Percentiles rank a stretch among this genome's conserved stretches.
These are phyloP conservation scores for Ostrea edulis DNA, from an alignment of 1,140 invertebrate species.

Conservation along the genomic window DNA sequence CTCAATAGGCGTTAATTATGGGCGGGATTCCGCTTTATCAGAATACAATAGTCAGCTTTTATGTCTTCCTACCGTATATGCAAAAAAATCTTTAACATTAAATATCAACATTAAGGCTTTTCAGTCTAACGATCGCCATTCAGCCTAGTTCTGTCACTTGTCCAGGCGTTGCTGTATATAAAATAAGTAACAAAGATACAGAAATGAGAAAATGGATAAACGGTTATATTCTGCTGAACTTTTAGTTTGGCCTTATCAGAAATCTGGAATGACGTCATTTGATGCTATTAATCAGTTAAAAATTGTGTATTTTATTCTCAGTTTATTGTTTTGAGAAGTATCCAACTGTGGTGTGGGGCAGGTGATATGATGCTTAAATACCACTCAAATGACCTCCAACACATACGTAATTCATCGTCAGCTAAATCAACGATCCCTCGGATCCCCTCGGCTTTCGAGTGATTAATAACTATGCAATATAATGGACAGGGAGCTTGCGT, in stretches of 20 bases:
- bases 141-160: neutral
- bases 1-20: neutral
- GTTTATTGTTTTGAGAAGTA: slow-evolving; percentile 1
- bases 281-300: neutral
- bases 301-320: neutral
- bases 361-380: neutral
- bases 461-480: neutral
- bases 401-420: neutral
- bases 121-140: neutral
- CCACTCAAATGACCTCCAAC: neutral
- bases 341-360: neutral
- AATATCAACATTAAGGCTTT: neutral
- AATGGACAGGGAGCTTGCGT: neutral
- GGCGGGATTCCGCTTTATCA: neutral
- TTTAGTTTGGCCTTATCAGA: neutral
- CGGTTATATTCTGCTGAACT: neutral
- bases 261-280: slow-evolving; percentile 31
- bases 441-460: neutral
- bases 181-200: neutral
- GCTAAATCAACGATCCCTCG: neutral
- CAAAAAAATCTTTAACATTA: neutral
- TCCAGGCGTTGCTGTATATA: neutral
- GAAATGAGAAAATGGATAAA: neutral
- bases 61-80: neutral
- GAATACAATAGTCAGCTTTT: neutral